phyloP scores from a whole-genome alignment of 2,797 vertebrate species.

The Notoglanidium macrostoma region DNA sequence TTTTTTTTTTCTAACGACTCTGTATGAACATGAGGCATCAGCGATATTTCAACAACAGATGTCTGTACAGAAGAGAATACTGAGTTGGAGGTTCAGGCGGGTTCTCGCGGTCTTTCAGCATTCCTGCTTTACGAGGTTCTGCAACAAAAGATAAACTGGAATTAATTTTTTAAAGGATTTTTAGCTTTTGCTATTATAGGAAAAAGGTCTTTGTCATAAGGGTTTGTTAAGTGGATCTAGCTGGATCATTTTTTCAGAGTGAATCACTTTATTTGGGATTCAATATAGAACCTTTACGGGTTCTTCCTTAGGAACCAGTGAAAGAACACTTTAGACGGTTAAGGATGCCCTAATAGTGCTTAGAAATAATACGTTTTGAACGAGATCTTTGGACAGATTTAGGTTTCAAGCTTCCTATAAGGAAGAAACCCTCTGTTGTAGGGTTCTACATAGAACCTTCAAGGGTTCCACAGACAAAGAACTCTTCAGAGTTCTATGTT shows the following conservation, averaged over 20 bases:
- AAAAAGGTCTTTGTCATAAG: not conserved
- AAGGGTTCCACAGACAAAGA: not conserved
- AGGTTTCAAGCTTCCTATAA: not conserved
- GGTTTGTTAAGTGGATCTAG: not conserved
- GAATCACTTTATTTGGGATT: not conserved
- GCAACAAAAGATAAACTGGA: not conserved
- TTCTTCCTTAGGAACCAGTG: not conserved
- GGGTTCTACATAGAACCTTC: not conserved
- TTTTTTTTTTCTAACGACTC: not conserved
- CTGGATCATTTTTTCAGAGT: not conserved
- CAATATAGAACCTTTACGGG: not conserved
- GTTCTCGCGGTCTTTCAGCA: not conserved
- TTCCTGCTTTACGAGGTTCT: not conserved
- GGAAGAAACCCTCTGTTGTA: not conserved
- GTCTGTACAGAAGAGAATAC: not conserved
- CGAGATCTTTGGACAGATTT: not conserved
- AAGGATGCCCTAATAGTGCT: not conserved
- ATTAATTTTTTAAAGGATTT: no score
- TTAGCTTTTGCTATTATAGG: not conserved
- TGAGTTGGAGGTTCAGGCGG: not conserved
- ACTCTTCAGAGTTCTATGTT: not conserved
- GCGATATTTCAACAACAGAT: constrained; percentile 7
- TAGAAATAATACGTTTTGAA: not conserved
- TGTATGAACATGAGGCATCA: constrained; percentile 21
- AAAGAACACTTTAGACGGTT: not conserved